These are phyloP conservation scores for Stigmatopora nigra DNA, from an alignment of 2,113 vertebrate genomes.

Conservation along the genomic window DNA sequence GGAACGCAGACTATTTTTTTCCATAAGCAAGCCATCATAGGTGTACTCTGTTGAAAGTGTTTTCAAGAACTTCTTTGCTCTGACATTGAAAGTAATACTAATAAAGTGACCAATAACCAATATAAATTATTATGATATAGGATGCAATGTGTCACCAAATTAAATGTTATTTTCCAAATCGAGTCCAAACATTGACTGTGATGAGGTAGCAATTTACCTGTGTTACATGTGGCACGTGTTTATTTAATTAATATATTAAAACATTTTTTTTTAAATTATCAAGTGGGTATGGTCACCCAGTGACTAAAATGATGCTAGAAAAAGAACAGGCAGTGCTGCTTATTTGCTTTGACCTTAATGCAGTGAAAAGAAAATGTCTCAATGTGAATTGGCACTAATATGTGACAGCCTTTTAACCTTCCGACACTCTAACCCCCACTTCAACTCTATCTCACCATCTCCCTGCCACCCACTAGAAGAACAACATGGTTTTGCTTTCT, in stretches of 20 bases:
- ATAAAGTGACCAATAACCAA: background rate
- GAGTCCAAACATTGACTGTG: background rate
- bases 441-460: constrained; percentile 12
- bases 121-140: background rate
- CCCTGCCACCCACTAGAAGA: constrained; percentile 44
- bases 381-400: constrained; percentile 43
- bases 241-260: constrained; percentile 10
- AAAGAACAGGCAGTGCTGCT: constrained; percentile 29
- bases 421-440: constrained; percentile 12
- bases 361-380: constrained; percentile 42
- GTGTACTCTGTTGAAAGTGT: background rate
- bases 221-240: background rate
- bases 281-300: constrained; percentile 14
- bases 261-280: background rate
- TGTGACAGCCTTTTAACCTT: constrained; percentile 59
- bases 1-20: background rate
- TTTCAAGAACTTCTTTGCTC: background rate
- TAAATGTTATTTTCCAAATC: background rate
- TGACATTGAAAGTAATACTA: background rate
- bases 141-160: background rate
- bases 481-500: constrained; percentile 58
- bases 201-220: background rate
- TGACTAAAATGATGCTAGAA: constrained; percentile 15
- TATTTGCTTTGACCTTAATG: constrained; percentile 44
- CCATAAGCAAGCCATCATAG: background rate